Evolutionary conservation across 1,140 invertebrate genomes (phyloP), one percentile per base, ranked within the genome.

Genomic region (Macrocentrus cingulum): DNA sequence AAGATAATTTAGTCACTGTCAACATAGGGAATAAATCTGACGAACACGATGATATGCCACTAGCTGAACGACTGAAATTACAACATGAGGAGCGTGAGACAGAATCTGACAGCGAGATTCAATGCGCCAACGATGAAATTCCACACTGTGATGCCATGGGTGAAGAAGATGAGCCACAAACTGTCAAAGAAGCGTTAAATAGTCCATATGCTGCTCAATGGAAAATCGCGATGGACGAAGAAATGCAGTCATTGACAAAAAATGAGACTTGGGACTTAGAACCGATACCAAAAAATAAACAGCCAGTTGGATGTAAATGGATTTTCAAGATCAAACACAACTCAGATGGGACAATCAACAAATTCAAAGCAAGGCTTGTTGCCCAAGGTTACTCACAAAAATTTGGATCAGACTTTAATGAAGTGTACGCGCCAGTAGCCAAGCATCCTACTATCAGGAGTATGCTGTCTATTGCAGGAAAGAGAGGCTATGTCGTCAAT

Each of bases 331-430:
- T 64, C 9, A 74, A 77, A 59, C 42, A 58, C 4, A 52, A 68
- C 46, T 2, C 49, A n/a, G 52, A 71, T 50, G 60, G 66, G n/a
- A 19, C 44, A 8, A 44, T 66, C 0, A 63, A 59, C 20, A 54
- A 41, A 51, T 73, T 65, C 36, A 71, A 79, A 55, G 77, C 77
- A 11, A 59, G 73, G 52, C 64, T 78, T 44, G 70, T 80, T 2
- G 67, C 68, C 9, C 67, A 70, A 56, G 75, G 79, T 4, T 78
- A 59, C 59, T 20, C 52, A 8, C 79, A 79, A 62, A 51, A 56
- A 45, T n/a, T 61, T 37, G 77, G 74, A 32, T 54, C 76, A 19
- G 75, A 80, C 61, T 79, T 72, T 41, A 11, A 34, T 11, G 6
- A 34, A 34, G 29, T 34, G 29, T 34, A 7, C 29, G 29, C 29